Evolutionary conservation across 2,797 vertebrate species (phyloP), one percentile per base, ranked within the genome.

Genomic region (Sebastes nivosus): DNA sequence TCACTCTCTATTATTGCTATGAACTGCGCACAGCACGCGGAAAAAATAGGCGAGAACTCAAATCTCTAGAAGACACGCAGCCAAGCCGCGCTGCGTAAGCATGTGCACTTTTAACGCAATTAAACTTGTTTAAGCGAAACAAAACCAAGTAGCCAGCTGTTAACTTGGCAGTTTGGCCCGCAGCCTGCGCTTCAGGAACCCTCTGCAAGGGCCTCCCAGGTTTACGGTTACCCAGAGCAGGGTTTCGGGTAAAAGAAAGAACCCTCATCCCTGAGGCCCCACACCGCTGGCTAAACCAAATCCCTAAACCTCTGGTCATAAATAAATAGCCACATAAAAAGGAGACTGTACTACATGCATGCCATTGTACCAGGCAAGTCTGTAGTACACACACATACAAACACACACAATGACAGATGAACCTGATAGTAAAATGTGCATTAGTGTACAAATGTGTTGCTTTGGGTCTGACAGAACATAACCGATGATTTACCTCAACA

Each of bases 201-300:
- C 29, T 77, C 27, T 67, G 76, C 29, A 16, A 14, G 30, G 66
- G 66, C 69, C 76, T 74, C 72, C 10, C 14, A 29, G 74, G 86
- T 82, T 82, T 85, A 82, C 64, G 50, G 82, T 82, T 76, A 83
- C 75, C 22, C 75, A 66, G 24, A 77, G 27, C 20, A 6, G 63
- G 55, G 25, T 77, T 73, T 27, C 22, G 24, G 64, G 24, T 30
- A 36, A 78, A 77, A 78, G 66, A 80, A 73, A 64, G 57, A 65
- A 11, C 16, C 36, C 16, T 70, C 16, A 18, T 29, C 46, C 38
- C 65, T 8, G 67, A 75, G 69, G 73, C 76, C 73, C 79, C 60
- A 70, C n/a, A 36, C 13, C 38, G 30, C 16, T 5, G 25, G 36
- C 16, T 67, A 16, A 72, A 63, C 59, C 10, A 75, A 73, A 76